Conservation (phyloP, 2,797 vertebrate species). For the Cossypha polioptera region DNA sequence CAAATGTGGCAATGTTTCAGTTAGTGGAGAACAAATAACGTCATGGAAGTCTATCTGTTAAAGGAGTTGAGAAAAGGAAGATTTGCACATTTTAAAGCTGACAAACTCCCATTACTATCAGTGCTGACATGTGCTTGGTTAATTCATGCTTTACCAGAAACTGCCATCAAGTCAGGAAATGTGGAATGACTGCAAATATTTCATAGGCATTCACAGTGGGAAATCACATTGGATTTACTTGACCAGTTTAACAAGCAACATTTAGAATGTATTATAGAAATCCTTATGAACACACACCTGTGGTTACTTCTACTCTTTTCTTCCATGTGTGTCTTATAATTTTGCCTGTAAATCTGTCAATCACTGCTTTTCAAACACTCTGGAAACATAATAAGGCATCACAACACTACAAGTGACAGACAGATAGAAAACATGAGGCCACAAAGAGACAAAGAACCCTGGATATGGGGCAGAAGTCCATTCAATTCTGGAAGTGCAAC, state of each 20-base stretch:
- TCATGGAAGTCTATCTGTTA: constrained; percentile 3
- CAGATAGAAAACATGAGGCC: not conserved
- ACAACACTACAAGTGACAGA: not conserved
- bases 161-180: not conserved
- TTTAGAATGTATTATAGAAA: not conserved
- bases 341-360: not conserved
- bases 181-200: not conserved
- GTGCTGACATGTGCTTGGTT: not conserved
- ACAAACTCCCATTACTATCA: not conserved
- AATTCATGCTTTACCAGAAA: constrained; percentile 19
- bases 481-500: not conserved
- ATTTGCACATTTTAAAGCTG: constrained; percentile 32
- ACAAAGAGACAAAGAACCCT: not conserved
- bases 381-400: not conserved
- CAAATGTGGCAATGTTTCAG: constrained; percentile 48
- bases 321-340: not conserved
- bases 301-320: not conserved
- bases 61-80: not conserved
- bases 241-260: not conserved
- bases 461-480: not conserved
- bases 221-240: not conserved
- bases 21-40: not conserved
- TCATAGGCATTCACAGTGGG: not conserved
- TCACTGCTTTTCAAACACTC: not conserved
- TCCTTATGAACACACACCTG: not conserved